These are phyloP conservation scores for Vanacampus margaritifer DNA, from an alignment of 2,113 vertebrate species.

Conservation along the genomic window DNA sequence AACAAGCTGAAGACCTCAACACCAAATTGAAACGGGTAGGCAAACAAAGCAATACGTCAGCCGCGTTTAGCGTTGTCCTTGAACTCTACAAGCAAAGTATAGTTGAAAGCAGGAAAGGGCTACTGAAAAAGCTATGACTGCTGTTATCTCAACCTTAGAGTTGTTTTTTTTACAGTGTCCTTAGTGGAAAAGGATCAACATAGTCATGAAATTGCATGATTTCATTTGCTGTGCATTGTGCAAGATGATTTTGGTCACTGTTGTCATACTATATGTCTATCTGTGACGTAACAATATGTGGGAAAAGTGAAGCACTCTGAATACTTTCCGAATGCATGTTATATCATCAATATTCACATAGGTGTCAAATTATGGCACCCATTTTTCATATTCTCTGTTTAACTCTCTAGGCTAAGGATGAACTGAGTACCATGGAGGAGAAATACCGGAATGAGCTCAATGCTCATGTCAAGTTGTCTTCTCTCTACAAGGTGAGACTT, in stretches of 20 bases:
- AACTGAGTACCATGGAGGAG: constrained; percentile 85
- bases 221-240: too few relatives aligned
- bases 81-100: neutral
- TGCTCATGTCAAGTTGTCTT: constrained; percentile 88
- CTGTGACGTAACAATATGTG: neutral
- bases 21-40: constrained; percentile 88
- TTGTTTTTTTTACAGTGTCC: neutral
- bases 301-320: neutral
- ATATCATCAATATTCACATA: neutral
- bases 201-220: too few relatives aligned
- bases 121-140: neutral
- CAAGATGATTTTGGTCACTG: neutral
- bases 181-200: neutral
- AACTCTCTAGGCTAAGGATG: constrained; percentile 84
- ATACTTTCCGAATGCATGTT: neutral
- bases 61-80: neutral
- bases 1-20: constrained; percentile 85
- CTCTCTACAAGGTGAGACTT: constrained; percentile 87
- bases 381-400: neutral
- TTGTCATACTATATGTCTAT: neutral
- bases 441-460: constrained; percentile 93
- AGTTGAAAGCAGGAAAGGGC: neutral
- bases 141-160: neutral
- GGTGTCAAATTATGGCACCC: too few relatives aligned
- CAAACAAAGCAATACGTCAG: neutral